A percentile compares a stretch with the other conserved stretches of the same genome.
Evolutionary conservation across 1,140 invertebrate species (phyloP).

Genomic region (Elysia chlorotica): DNA sequence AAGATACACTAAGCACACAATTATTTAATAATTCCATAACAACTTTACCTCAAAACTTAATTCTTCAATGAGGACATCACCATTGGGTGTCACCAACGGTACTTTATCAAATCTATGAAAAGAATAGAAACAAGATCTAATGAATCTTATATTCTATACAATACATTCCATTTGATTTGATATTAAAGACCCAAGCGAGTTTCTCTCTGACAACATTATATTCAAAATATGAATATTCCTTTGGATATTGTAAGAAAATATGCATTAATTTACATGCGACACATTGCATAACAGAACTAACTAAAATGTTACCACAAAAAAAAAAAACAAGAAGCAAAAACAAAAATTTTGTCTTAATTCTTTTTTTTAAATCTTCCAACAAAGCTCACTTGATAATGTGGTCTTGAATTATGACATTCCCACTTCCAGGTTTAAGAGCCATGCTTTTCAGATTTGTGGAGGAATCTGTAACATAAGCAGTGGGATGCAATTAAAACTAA

Average conservation of each 20-base stretch:
- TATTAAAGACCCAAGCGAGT: too few relatives aligned
- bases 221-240: too few relatives aligned
- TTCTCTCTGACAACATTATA: too few relatives aligned
- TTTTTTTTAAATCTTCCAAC: neutral
- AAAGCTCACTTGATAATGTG: slow-evolving; percentile 75
- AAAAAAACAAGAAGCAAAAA: neutral
- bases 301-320: too few relatives aligned
- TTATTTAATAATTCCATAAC: too few relatives aligned
- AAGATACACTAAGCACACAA: too few relatives aligned
- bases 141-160: too few relatives aligned
- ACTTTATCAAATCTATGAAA: slow-evolving; percentile 82
- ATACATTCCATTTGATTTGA: too few relatives aligned
- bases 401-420: slow-evolving; percentile 83
- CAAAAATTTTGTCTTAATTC: neutral
- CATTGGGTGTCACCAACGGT: slow-evolving; percentile 95
- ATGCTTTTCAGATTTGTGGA: neutral
- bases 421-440: slow-evolving; percentile 71
- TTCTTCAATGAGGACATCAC: slow-evolving; percentile 89
- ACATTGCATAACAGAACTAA: too few relatives aligned
- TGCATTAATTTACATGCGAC: too few relatives aligned
- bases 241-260: too few relatives aligned
- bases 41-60: slow-evolving; percentile 85
- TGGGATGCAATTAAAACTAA: neutral
- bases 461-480: neutral
- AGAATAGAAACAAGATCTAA: too few relatives aligned